phyloP scores from a whole-genome alignment of 2,797 vertebrate genomes.

The Hylomyscus alleni region DNA sequence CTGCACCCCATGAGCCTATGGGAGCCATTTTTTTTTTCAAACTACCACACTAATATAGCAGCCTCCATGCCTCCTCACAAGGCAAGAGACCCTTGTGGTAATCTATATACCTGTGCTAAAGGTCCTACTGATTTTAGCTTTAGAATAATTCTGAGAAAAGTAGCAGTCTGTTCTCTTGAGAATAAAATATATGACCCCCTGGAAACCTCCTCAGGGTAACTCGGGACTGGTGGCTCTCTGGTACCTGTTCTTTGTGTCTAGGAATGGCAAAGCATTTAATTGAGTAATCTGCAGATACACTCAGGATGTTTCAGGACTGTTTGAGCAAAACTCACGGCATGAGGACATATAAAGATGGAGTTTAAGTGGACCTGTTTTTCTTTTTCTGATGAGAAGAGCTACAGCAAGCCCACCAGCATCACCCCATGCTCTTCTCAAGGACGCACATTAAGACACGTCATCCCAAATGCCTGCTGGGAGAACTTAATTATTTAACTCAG shows the following conservation, averaged over 20 bases:
- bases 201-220: background rate
- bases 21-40: background rate
- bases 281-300: background rate
- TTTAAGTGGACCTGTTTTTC: background rate
- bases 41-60: background rate
- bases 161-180: background rate
- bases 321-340: conserved; percentile 10
- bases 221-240: background rate
- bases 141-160: conserved; percentile 60
- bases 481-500: conserved; percentile 57
- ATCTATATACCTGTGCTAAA: background rate
- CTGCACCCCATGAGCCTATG: background rate
- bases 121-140: conserved; percentile 57
- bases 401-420: background rate
- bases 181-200: background rate
- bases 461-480: background rate
- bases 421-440: background rate
- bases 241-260: background rate
- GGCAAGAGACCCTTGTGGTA: conserved; percentile 38
- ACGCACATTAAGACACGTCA: background rate
- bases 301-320: background rate
- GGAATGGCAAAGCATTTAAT: background rate
- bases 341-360: background rate
- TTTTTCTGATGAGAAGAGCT: background rate
- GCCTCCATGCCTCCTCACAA: background rate